Evolutionary conservation across 2,888 invertebrate genomes (phyloP).

Genomic region (Fissipunctia ypsillon): DNA sequence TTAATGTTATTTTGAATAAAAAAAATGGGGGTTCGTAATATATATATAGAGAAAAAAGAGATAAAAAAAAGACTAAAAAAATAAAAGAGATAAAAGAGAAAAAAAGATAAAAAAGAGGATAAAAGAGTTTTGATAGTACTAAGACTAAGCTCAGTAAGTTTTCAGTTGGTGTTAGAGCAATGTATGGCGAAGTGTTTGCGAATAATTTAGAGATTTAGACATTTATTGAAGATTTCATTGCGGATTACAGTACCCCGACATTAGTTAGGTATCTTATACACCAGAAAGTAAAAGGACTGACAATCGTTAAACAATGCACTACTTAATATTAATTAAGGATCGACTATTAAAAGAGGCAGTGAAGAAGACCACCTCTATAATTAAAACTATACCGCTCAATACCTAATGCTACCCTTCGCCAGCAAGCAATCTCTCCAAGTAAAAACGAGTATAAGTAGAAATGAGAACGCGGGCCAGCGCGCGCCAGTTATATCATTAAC

Average conservation of each 20-base stretch:
- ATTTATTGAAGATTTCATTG: background rate
- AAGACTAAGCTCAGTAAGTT: background rate
- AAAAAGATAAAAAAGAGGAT: too few relatives aligned
- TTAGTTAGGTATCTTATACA: background rate
- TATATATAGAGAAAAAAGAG: too few relatives aligned
- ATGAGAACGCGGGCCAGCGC: slow-evolving; percentile 80
- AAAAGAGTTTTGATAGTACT: background rate
- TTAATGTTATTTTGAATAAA: background rate
- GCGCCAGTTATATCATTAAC: slow-evolving; percentile 82
- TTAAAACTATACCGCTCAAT: slow-evolving; percentile 17
- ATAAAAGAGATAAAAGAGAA: too few relatives aligned
- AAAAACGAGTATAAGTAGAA: slow-evolving; percentile 76
- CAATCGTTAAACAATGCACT: background rate
- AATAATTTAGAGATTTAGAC: background rate
- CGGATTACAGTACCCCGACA: background rate
- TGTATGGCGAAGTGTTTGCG: background rate
- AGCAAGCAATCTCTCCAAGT: slow-evolving; percentile 65
- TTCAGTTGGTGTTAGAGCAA: background rate
- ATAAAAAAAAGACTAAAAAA: too few relatives aligned
- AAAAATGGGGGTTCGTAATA: too few relatives aligned
- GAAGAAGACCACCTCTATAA: background rate
- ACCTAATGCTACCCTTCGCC: slow-evolving; percentile 61
- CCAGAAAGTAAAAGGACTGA: background rate
- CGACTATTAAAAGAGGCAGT: background rate
- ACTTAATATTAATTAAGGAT: background rate